Percentiles rank a stretch among this genome's conserved stretches.
phyloP scores from a whole-genome alignment of 2,797 vertebrate species.

The Myotis daubentonii region DNA sequence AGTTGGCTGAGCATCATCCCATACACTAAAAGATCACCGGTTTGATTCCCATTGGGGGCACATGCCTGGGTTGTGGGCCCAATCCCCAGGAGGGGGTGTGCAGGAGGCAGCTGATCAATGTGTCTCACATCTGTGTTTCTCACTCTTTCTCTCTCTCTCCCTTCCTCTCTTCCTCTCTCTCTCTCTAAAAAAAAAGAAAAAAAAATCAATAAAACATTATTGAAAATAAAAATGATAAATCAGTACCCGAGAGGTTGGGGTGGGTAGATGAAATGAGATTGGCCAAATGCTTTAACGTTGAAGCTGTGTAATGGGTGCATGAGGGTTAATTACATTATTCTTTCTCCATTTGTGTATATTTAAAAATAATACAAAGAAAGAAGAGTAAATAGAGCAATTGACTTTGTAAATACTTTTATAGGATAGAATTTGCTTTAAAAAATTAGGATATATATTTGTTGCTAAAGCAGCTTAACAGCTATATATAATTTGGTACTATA shows the following conservation, averaged over 20 bases:
- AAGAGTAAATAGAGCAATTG: neutral
- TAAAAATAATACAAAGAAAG: conserved; percentile 15
- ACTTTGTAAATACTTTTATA: neutral
- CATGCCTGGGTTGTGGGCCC: too few species aligned
- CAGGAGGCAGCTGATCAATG: too few species aligned
- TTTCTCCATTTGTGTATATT: neutral
- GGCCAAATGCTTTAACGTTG: neutral
- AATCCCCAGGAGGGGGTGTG: too few species aligned
- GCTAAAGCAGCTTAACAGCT: conserved; percentile 8
- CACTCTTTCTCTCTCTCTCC: too few species aligned
- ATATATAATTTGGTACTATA: neutral
- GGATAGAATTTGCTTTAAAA: neutral
- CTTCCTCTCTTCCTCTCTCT: too few species aligned
- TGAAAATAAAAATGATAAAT: neutral
- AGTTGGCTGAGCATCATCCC: too few species aligned
- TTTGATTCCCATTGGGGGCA: too few species aligned
- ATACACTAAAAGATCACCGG: too few species aligned
- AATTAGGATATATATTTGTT: neutral
- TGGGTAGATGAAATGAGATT: neutral
- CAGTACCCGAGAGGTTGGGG: neutral
- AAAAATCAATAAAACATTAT: too few species aligned
- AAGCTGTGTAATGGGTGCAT: neutral
- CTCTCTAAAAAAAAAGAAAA: too few species aligned
- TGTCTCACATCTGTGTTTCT: too few species aligned
- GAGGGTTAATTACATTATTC: neutral